A percentile compares a stretch with the other conserved stretches of the same genome.
Evolutionary conservation across 2,113 vertebrate genomes (phyloP).

Genomic region (Eulemur rufifrons): DNA sequence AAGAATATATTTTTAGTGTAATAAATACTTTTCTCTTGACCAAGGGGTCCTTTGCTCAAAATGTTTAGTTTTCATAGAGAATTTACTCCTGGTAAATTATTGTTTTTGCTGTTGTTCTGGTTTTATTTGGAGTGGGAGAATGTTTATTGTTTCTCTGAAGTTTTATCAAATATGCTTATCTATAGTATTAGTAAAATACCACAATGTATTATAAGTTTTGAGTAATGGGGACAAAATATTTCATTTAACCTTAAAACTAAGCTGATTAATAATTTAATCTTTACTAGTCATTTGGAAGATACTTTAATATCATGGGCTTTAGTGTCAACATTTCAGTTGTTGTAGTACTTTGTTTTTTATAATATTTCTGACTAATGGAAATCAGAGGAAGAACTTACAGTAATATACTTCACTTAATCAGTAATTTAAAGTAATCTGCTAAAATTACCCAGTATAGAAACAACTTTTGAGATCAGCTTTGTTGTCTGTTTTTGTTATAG

Average conservation of each 20-base stretch:
- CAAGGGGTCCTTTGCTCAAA: background rate
- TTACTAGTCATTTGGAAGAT: background rate
- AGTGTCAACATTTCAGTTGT: background rate
- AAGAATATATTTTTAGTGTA: background rate
- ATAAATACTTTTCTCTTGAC: background rate
- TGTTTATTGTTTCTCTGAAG: background rate
- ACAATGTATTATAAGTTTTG: background rate
- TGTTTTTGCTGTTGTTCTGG: background rate
- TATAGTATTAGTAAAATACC: background rate
- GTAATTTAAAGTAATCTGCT: background rate
- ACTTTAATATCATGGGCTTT: background rate
- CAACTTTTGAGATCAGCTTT: background rate
- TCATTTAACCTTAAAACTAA: background rate
- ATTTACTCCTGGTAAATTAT: background rate
- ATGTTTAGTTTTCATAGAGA: background rate
- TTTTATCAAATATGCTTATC: background rate
- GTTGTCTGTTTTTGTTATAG: background rate
- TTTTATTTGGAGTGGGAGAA: background rate
- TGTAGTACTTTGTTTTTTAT: background rate
- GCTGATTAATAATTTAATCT: background rate
- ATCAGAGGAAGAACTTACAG: background rate
- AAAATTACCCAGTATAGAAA: background rate
- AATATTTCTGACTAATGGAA: background rate
- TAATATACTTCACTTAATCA: background rate
- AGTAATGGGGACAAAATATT: conserved; percentile 8